These are phyloP conservation scores for Aphidius gifuensis DNA, from an alignment of 1,140 invertebrate species.

Conservation along the genomic window DNA sequence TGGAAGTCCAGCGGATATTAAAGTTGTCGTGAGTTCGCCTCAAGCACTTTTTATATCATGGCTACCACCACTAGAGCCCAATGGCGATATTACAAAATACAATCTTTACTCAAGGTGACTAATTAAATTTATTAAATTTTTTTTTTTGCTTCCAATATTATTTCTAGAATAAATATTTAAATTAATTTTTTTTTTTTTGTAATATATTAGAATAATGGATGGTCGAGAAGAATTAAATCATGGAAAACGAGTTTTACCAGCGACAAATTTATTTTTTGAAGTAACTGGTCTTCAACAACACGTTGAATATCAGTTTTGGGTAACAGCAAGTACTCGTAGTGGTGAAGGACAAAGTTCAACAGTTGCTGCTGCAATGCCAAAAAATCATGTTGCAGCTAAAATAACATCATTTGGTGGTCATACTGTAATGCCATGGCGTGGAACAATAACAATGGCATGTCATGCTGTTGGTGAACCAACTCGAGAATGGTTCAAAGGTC, in stretches of 20 bases:
- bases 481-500: constrained; percentile 64
- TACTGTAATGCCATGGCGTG: constrained; percentile 64
- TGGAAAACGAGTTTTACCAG: constrained; percentile 62
- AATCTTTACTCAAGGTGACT: constrained; percentile 69
- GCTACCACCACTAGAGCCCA: constrained; percentile 72
- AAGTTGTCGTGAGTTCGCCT: constrained; percentile 72
- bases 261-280: constrained; percentile 64
- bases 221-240: constrained; percentile 68
- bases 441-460: constrained; percentile 63
- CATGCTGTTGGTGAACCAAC: constrained; percentile 66
- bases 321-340: constrained; percentile 71
- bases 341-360: constrained; percentile 73
- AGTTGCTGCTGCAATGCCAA: constrained; percentile 64
- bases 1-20: constrained; percentile 75
- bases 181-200: constrained; percentile 3
- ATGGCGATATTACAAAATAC: constrained; percentile 78
- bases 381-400: constrained; percentile 62
- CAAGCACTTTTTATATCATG: constrained; percentile 77
- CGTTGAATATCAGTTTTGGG: constrained; percentile 79
- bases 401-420: constrained; percentile 69
- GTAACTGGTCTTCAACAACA: constrained; percentile 69
- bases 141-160: not conserved
- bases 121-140: not conserved
- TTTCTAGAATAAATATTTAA: constrained; percentile 12
- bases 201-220: constrained; percentile 58